Percentiles rank a stretch among this genome's conserved stretches.
Conservation (phyloP, 2,113 vertebrate species). For the Microtus oregoni region DNA sequence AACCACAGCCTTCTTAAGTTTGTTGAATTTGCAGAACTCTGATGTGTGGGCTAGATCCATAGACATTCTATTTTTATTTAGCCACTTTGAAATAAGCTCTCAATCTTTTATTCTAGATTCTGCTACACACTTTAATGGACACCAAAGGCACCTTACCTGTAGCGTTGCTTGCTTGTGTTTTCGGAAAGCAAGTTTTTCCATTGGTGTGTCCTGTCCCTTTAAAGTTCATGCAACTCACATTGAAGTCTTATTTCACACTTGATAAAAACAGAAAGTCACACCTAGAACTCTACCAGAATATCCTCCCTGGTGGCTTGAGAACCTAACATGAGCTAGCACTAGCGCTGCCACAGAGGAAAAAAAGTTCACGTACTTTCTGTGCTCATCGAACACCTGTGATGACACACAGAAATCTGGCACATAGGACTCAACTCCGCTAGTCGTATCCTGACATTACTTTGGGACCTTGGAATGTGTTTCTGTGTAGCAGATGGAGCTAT, state of each 20-base stretch:
- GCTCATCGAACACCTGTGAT: conserved; percentile 45
- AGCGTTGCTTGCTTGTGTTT: not conserved
- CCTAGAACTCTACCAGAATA: not conserved
- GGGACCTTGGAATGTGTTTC: conserved; percentile 85
- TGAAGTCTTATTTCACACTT: conserved; percentile 32
- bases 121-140: not conserved
- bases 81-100: conserved; percentile 57
- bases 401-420: conserved; percentile 78
- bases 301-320: not conserved
- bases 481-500: conserved; percentile 90
- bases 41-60: conserved; percentile 36
- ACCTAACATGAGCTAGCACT: not conserved
- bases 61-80: conserved; percentile 69
- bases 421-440: conserved; percentile 57
- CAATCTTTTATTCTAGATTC: not conserved
- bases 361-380: conserved; percentile 33
- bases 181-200: not conserved
- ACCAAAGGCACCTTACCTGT: not conserved
- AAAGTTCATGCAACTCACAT: not conserved
- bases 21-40: conserved; percentile 58
- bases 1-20: conserved; percentile 54
- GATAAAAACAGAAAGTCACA: conserved; percentile 9
- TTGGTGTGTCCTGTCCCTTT: not conserved
- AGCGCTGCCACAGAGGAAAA: conserved; percentile 44
- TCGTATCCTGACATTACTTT: conserved; percentile 78